Conservation (phyloP, 1,140 invertebrate genomes). For the Reticulitermes speratus region DNA sequence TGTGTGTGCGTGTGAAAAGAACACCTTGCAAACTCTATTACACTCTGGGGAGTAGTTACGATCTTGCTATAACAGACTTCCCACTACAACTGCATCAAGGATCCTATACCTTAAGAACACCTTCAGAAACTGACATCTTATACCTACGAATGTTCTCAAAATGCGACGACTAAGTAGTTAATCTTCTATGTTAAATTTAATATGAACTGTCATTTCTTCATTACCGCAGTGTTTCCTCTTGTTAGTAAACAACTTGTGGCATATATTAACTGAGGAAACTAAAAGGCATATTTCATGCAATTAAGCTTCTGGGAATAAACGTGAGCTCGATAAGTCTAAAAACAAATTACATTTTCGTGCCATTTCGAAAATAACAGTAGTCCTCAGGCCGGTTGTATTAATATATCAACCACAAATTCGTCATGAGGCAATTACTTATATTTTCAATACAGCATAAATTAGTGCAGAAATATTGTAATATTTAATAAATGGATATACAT, state of each 20-base stretch:
- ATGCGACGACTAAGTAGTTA: background rate
- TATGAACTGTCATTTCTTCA: background rate
- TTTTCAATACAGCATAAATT: too few species aligned
- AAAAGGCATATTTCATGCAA: too few species aligned
- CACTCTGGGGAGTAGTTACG: background rate
- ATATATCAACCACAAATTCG: too few species aligned
- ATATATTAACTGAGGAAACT: background rate
- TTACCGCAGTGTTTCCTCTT: background rate
- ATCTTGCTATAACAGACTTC: background rate
- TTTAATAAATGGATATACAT: too few species aligned
- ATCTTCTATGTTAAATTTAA: background rate
- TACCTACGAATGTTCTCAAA: background rate
- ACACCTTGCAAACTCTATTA: constrained; percentile 1
- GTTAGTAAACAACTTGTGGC: background rate
- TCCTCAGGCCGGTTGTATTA: too few species aligned
- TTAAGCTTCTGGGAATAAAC: too few species aligned
- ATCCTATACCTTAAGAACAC: background rate
- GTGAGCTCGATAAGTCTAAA: too few species aligned
- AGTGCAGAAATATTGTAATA: too few species aligned
- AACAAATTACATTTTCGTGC: too few species aligned
- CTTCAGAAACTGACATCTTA: background rate
- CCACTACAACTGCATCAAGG: background rate
- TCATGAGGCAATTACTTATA: too few species aligned
- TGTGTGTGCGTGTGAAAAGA: background rate
- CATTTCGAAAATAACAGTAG: too few species aligned